A percentile compares a stretch with the other conserved stretches of the same genome.
These are phyloP conservation scores for Scaptomyza tumidula DNA, from an alignment of 2,888 invertebrate species.

Conservation along the genomic window DNA sequence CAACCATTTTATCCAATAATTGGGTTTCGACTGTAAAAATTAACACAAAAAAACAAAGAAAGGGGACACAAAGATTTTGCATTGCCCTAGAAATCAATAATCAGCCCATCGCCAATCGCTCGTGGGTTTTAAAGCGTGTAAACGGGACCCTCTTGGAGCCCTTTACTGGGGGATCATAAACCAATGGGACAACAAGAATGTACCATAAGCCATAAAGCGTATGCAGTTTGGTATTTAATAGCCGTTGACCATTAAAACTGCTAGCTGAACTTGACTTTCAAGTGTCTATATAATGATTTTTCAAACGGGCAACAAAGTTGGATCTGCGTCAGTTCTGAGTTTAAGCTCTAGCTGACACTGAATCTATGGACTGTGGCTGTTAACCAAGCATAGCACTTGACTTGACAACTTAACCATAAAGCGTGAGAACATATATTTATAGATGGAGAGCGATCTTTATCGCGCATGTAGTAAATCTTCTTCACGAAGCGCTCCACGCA, in stretches of 20 bases:
- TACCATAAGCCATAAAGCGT: conserved; percentile 73
- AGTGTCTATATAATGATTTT: conserved; percentile 67
- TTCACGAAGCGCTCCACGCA: conserved; percentile 17
- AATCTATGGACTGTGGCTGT: neutral
- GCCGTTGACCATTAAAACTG: conserved; percentile 63
- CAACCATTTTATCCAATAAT: conserved; percentile 66
- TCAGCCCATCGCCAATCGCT: conserved; percentile 26
- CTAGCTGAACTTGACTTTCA: conserved; percentile 55
- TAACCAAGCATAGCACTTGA: conserved; percentile 21
- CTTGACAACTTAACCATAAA: conserved; percentile 65
- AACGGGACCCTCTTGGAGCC: conserved; percentile 51
- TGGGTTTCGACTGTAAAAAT: conserved; percentile 42
- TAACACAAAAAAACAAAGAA: conserved; percentile 44
- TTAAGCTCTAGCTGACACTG: neutral
- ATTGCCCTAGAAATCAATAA: conserved; percentile 52
- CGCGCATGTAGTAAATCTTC: conserved; percentile 67
- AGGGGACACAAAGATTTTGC: conserved; percentile 28
- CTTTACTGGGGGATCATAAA: conserved; percentile 42
- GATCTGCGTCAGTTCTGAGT: conserved; percentile 3
- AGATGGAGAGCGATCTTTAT: conserved; percentile 70
- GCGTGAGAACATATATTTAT: conserved; percentile 72
- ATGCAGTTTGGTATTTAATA: conserved; percentile 66
- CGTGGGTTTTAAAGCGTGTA: conserved; percentile 40
- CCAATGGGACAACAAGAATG: conserved; percentile 57
- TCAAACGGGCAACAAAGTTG: conserved; percentile 73